Conservation (phyloP, 2,797 vertebrate species). For the Diplodus sargus region DNA sequence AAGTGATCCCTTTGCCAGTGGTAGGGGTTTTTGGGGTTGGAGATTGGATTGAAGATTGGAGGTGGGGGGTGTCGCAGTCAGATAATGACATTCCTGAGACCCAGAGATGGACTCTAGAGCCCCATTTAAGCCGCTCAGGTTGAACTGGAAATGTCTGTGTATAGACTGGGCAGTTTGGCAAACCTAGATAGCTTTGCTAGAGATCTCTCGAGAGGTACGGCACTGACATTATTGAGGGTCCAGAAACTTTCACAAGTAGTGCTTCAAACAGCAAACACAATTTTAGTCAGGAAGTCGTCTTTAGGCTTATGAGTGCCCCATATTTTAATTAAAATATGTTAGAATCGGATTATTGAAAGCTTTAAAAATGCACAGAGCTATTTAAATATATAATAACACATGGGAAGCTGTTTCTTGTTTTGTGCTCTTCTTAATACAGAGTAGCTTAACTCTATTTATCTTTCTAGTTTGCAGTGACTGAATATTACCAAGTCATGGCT, state of each 20-base stretch:
- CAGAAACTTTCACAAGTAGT: constrained; percentile 20
- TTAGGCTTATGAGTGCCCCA: background rate
- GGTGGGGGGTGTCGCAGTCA: constrained; percentile 64
- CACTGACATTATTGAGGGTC: constrained; percentile 16
- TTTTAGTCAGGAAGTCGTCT: constrained; percentile 19
- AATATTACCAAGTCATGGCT: background rate
- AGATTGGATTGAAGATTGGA: constrained; percentile 69
- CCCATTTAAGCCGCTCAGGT: constrained; percentile 78
- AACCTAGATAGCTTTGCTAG: constrained; percentile 35
- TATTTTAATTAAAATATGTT: constrained; percentile 13
- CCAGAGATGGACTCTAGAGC: constrained; percentile 84
- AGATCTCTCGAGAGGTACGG: constrained; percentile 18
- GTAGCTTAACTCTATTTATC: background rate
- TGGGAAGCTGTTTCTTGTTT: background rate
- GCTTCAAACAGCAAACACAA: constrained; percentile 20
- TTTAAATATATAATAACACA: background rate
- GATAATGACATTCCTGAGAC: constrained; percentile 90
- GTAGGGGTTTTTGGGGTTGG: constrained; percentile 68
- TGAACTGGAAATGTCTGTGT: constrained; percentile 65
- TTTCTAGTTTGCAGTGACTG: background rate
- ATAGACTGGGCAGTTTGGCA: constrained; percentile 23
- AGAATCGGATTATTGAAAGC: constrained; percentile 3
- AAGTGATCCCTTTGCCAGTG: constrained; percentile 78
- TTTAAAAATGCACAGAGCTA: background rate
- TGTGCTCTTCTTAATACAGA: background rate